Conservation (phyloP, 1,140 invertebrate genomes). For the Chrysomallon squamiferum region DNA sequence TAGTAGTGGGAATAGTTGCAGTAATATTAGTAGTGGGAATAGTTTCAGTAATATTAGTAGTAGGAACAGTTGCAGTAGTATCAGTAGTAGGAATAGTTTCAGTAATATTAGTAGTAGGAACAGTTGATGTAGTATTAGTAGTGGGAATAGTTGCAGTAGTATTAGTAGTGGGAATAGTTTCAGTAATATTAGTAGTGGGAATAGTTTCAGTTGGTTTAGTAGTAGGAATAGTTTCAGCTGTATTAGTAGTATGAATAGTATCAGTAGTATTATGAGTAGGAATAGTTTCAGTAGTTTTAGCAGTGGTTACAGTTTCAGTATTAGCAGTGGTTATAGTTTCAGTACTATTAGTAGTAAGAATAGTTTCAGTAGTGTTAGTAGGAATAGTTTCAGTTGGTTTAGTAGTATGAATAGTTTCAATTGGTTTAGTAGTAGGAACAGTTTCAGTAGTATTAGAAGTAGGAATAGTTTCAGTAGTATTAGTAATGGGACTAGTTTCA, state of each 20-base stretch:
- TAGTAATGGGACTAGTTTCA: not conserved
- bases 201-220: not conserved
- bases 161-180: not conserved
- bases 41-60: not conserved
- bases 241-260: not conserved
- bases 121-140: not conserved
- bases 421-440: not conserved
- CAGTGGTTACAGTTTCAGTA: not conserved
- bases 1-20: not conserved
- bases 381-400: not conserved
- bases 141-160: not conserved
- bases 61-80: not conserved
- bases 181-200: not conserved
- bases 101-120: not conserved
- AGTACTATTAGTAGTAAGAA: not conserved
- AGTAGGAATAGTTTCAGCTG: not conserved
- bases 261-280: not conserved
- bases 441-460: not conserved
- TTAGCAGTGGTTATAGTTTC: not conserved
- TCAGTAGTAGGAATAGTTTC: not conserved
- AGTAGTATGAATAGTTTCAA: not conserved
- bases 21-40: not conserved
- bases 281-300: not conserved
- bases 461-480: not conserved
- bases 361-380: not conserved